These are phyloP conservation scores for Catostylus mosaicus DNA, from an alignment of 30 jellyfish, hydroid and myxozoan species.

Conservation along the genomic window DNA sequence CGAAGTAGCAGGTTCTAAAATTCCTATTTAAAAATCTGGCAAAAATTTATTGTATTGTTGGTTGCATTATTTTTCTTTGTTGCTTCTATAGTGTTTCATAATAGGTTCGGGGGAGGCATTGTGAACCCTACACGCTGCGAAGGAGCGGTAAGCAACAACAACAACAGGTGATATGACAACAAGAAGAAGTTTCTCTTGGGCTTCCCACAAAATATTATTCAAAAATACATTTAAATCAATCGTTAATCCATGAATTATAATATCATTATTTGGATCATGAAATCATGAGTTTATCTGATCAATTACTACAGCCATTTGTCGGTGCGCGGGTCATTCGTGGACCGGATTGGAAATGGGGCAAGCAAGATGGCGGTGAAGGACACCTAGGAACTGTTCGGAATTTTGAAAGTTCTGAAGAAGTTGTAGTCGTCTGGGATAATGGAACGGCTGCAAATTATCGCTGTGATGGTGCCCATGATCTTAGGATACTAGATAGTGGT, in stretches of 20 bases:
- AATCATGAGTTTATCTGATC: not conserved
- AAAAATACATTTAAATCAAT: not conserved
- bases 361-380: slow-evolving; percentile 98
- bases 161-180: too few species aligned
- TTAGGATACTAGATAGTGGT: slow-evolving; percentile 25
- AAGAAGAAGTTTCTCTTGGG: not conserved
- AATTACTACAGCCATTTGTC: not conserved
- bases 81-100: too few species aligned
- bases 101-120: too few species aligned
- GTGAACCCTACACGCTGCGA: too few species aligned
- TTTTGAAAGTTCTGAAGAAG: slow-evolving; percentile 94
- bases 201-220: not conserved
- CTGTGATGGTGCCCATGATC: slow-evolving; percentile 68
- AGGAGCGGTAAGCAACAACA: not conserved
- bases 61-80: too few species aligned
- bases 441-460: slow-evolving; percentile 98
- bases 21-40: too few species aligned
- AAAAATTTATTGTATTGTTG: too few species aligned
- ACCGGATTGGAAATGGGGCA: slow-evolving; percentile 98
- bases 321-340: slow-evolving; percentile 93
- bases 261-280: not conserved
- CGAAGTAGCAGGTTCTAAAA: too few species aligned
- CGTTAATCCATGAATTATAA: not conserved
- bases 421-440: slow-evolving; percentile 96
- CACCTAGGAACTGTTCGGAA: slow-evolving; percentile 90